A percentile compares a stretch with the other conserved stretches of the same genome.
phyloP scores from a whole-genome alignment of 2,797 vertebrate species.

The Pangasius sanitwongsei region DNA sequence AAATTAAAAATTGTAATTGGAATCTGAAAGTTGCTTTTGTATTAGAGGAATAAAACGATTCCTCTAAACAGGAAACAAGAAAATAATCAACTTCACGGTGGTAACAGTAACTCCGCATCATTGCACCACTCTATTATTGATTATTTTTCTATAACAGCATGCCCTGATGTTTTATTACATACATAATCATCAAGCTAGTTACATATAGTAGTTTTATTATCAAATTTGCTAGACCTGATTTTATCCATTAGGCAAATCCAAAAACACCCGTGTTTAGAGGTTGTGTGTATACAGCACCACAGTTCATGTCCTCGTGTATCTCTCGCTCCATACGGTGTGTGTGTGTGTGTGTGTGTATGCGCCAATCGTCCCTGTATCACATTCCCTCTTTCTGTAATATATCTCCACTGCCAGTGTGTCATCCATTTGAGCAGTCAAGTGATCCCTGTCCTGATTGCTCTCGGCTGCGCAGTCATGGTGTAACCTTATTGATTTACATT shows the following conservation, averaged over 20 bases:
- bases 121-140: not conserved
- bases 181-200: not conserved
- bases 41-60: not conserved
- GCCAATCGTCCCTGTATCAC: conserved; percentile 39
- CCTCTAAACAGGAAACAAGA: not conserved
- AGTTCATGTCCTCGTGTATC: not conserved
- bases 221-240: not conserved
- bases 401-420: conserved; percentile 54
- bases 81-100: not conserved
- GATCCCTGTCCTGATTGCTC: conserved; percentile 54
- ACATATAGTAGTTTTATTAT: not conserved
- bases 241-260: not conserved
- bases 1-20: too few relatives aligned
- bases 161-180: not conserved
- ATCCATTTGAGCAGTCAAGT: conserved; percentile 49
- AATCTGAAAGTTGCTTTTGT: too few relatives aligned
- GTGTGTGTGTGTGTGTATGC: conserved; percentile 32
- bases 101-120: not conserved
- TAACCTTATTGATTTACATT: conserved; percentile 61
- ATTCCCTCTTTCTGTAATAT: conserved; percentile 53
- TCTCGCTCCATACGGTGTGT: not conserved
- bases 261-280: not conserved
- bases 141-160: not conserved
- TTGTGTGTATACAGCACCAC: not conserved
- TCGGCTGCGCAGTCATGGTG: conserved; percentile 51